A percentile compares a stretch with the other conserved stretches of the same genome.
Evolutionary conservation across 2,797 vertebrate genomes (phyloP).

Genomic region (Streptopelia turtur): DNA sequence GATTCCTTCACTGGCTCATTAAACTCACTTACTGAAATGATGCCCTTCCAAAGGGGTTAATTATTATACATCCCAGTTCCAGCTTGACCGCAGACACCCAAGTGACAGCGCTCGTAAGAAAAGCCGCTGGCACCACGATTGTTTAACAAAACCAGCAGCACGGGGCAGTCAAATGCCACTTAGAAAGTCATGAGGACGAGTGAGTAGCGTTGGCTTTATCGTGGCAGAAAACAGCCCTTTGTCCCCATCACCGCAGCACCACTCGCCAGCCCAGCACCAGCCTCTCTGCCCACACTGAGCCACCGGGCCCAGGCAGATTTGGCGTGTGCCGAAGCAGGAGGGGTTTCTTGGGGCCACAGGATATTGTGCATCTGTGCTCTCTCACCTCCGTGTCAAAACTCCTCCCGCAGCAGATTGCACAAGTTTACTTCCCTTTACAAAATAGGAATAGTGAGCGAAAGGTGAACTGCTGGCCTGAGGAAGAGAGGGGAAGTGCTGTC

Average conservation of each 20-base stretch:
- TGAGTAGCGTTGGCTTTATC: not conserved
- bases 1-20: not conserved
- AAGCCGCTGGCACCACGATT: not conserved
- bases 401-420: not conserved
- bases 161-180: not conserved
- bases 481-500: not conserved
- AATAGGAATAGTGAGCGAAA: not conserved
- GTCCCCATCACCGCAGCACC: not conserved
- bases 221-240: slow-evolving; percentile 32
- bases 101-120: not conserved
- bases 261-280: not conserved
- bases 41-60: not conserved
- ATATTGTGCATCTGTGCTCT: not conserved
- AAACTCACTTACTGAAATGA: not conserved
- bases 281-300: not conserved
- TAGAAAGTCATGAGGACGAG: not conserved
- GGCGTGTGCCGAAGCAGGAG: not conserved
- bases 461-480: slow-evolving; percentile 14
- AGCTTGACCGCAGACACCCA: not conserved
- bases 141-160: not conserved
- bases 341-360: not conserved
- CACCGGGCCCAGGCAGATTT: not conserved
- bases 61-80: not conserved
- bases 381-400: not conserved
- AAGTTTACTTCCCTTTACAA: slow-evolving; percentile 37